Percentiles rank a stretch among this genome's conserved stretches.
Evolutionary conservation across 2,888 invertebrate genomes (phyloP).

Genomic region (Chrysopilus asiliformis): DNA sequence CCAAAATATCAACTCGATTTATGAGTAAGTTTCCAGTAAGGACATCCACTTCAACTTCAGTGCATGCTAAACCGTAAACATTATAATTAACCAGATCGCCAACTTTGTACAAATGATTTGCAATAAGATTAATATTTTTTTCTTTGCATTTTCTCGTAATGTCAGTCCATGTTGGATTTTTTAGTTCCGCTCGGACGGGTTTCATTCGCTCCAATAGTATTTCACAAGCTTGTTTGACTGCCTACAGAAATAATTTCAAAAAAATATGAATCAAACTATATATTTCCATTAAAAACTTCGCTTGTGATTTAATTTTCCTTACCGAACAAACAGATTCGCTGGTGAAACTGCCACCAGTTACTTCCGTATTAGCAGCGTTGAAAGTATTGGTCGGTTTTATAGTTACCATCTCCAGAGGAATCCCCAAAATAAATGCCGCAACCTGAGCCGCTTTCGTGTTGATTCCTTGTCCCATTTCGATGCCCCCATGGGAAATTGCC

Average conservation of each 20-base stretch:
- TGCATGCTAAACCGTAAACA: constrained; percentile 45
- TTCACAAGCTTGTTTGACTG: constrained; percentile 45
- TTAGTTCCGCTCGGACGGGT: constrained; percentile 40
- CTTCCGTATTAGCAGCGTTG: constrained; percentile 45
- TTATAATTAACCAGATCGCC: constrained; percentile 40
- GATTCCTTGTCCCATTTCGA: no score
- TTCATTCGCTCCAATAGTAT: constrained; percentile 42
- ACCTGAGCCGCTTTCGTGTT: constrained; percentile 58
- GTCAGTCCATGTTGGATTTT: constrained; percentile 41
- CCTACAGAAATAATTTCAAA: constrained; percentile 21
- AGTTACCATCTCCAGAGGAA: constrained; percentile 46
- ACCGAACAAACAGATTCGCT: constrained; percentile 47
- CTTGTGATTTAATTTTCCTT: constrained; percentile 15
- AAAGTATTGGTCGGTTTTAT: constrained; percentile 48
- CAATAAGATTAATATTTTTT: constrained; percentile 41
- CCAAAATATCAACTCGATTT: constrained; percentile 48
- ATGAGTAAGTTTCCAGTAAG: constrained; percentile 56
- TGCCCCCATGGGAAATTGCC: constrained; percentile 47
- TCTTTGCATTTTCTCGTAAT: constrained; percentile 38
- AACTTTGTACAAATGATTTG: constrained; percentile 40
- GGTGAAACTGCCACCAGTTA: constrained; percentile 51
- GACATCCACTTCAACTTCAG: constrained; percentile 59
- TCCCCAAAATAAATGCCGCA: constrained; percentile 50
- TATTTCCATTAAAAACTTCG: no score
- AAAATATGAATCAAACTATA: background rate